Conservation (phyloP, 2,113 vertebrate species). For the Solea senegalensis region DNA sequence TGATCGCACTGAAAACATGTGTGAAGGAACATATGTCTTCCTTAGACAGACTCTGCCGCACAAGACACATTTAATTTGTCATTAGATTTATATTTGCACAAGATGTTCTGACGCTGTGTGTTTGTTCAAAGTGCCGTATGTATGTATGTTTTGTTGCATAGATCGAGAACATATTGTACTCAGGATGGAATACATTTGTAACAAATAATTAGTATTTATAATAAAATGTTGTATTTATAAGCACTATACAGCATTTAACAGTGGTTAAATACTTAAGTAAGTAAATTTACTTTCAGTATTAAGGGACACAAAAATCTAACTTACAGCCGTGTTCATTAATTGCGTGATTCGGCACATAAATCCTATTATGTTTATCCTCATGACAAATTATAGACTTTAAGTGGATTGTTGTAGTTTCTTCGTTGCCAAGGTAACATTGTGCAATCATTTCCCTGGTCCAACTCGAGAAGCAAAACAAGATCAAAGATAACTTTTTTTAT, state of each 20-base stretch:
- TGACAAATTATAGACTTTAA: not conserved
- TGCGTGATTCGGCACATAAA: not conserved
- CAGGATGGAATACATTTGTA: too few species aligned
- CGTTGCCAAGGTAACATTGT: not conserved
- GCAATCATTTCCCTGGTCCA: not conserved
- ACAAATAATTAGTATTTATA: too few species aligned
- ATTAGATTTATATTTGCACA: not conserved
- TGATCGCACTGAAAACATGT: constrained; percentile 35
- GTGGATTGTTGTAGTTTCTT: not conserved
- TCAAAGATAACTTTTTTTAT: too few species aligned
- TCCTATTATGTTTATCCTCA: not conserved
- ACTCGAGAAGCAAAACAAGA: not conserved
- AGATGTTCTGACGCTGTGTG: not conserved
- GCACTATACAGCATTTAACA: too few species aligned
- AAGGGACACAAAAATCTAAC: not conserved
- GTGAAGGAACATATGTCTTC: constrained; percentile 32
- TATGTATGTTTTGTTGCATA: constrained; percentile 17
- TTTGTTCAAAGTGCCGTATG: constrained; percentile 25
- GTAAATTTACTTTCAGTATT: not conserved
- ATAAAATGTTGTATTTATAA: too few species aligned
- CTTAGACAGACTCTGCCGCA: not conserved
- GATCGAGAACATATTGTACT: not conserved
- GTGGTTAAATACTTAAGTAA: too few species aligned
- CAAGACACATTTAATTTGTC: constrained; percentile 3
- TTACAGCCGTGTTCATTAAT: not conserved